Evolutionary conservation across 2,113 vertebrate species (phyloP).

Genomic region (Gadus chalcogrammus): DNA sequence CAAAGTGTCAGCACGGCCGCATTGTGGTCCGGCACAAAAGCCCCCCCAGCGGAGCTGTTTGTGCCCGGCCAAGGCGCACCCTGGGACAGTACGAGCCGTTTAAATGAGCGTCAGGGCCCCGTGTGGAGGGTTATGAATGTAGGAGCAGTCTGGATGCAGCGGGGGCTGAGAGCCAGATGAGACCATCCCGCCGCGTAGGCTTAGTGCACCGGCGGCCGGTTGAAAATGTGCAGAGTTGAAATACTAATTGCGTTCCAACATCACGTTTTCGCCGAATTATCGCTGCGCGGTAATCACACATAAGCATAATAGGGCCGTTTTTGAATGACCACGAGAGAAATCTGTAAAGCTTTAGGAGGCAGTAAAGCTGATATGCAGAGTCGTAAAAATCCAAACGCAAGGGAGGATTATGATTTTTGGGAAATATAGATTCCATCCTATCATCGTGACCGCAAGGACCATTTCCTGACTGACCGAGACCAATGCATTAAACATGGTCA

Average conservation of each 20-base stretch:
- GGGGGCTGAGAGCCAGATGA: neutral
- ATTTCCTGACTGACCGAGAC: constrained; percentile 15
- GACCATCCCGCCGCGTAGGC: neutral
- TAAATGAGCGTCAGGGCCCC: constrained; percentile 44
- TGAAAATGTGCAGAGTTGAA: neutral
- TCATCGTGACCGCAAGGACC: neutral
- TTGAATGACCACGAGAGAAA: constrained; percentile 31
- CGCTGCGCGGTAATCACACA: constrained; percentile 29
- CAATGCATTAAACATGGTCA: constrained; percentile 19
- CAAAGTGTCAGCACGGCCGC: constrained; percentile 64
- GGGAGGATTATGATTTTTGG: constrained; percentile 11
- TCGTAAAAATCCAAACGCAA: constrained; percentile 14
- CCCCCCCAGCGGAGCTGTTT: constrained; percentile 58
- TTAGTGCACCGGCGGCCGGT: neutral
- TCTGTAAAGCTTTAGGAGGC: neutral
- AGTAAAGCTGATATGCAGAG: constrained; percentile 19
- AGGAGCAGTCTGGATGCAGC: constrained; percentile 34
- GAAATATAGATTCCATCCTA: constrained; percentile 28
- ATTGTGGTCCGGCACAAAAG: constrained; percentile 58
- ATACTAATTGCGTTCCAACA: too few relatives aligned
- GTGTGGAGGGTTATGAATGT: constrained; percentile 49
- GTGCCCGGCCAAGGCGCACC: constrained; percentile 59
- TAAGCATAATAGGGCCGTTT: constrained; percentile 13
- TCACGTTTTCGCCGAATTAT: constrained; percentile 25
- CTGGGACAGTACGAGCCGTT: constrained; percentile 32